Conservation (phyloP, 1,140 invertebrate genomes). For the Heliconius hermathena region DNA sequence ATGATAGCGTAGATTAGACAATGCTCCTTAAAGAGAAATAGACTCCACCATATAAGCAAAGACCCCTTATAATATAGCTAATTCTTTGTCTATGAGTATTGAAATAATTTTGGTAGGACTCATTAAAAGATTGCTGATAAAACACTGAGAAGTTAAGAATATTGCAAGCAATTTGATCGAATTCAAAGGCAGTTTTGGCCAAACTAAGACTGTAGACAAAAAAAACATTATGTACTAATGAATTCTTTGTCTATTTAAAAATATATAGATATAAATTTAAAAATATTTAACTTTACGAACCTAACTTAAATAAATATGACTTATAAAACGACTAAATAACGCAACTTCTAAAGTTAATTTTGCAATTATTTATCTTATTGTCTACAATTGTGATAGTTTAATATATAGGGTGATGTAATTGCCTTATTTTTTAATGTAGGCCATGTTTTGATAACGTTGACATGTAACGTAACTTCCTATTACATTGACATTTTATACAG, state of each 20-base stretch:
- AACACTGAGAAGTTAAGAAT: too few species aligned
- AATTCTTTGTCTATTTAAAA: too few species aligned
- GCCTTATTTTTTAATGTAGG: background rate
- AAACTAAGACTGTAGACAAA: too few species aligned
- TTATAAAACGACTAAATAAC: background rate
- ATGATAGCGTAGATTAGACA: background rate
- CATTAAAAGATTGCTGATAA: background rate
- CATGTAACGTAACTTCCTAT: background rate
- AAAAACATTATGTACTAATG: too few species aligned
- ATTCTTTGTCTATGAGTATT: background rate
- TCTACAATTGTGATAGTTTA: background rate
- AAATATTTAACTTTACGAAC: background rate
- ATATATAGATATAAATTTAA: background rate
- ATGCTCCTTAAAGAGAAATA: background rate
- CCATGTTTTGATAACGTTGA: background rate
- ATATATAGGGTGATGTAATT: conserved; percentile 1
- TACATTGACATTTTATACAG: background rate
- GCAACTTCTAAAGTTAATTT: background rate
- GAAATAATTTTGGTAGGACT: background rate
- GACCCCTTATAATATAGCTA: background rate
- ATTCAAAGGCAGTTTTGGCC: too few species aligned
- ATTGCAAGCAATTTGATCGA: too few species aligned
- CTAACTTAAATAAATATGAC: background rate
- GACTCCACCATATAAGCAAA: background rate
- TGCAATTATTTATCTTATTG: background rate